Evolutionary conservation across 2,888 invertebrate genomes (phyloP).

Genomic region (Megamerina dolium): DNA sequence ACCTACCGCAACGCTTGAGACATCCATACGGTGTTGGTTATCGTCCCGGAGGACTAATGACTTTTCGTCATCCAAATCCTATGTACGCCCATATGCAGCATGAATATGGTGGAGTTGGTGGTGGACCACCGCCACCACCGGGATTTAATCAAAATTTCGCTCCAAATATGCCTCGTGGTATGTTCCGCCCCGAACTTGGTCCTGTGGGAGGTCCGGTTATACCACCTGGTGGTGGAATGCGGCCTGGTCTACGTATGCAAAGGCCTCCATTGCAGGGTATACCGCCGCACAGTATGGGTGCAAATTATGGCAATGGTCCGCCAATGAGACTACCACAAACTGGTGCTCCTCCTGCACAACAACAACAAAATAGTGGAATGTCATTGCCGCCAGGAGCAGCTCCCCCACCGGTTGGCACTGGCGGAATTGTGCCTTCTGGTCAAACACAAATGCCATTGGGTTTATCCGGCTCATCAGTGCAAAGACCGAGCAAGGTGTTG

Average conservation of each 20-base stretch:
- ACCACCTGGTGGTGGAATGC: slow-evolving; percentile 24
- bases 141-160: slow-evolving; percentile 23
- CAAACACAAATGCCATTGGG: slow-evolving; percentile 13
- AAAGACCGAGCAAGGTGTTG: slow-evolving; percentile 39
- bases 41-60: slow-evolving; percentile 33
- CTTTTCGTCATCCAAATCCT: slow-evolving; percentile 29
- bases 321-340: slow-evolving; percentile 26
- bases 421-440: not conserved
- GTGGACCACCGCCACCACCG: slow-evolving; percentile 18
- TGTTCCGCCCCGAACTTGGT: slow-evolving; percentile 28
- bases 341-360: slow-evolving; percentile 22
- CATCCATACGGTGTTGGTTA: slow-evolving; percentile 30
- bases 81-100: slow-evolving; percentile 29
- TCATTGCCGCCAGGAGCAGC: slow-evolving; percentile 16
- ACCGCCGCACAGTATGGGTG: slow-evolving; percentile 23
- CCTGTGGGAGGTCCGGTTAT: slow-evolving; percentile 14
- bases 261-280: slow-evolving; percentile 46
- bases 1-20: slow-evolving; percentile 29
- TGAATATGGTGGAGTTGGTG: slow-evolving; percentile 25
- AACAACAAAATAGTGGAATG: slow-evolving; percentile 24
- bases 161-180: slow-evolving; percentile 23
- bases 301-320: slow-evolving; percentile 34
- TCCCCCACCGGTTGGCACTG: slow-evolving; percentile 15
- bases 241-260: slow-evolving; percentile 51
- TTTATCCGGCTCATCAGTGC: too few relatives aligned